Conservation (phyloP, 2,888 invertebrate species). For the Masnerella sp. region DNA sequence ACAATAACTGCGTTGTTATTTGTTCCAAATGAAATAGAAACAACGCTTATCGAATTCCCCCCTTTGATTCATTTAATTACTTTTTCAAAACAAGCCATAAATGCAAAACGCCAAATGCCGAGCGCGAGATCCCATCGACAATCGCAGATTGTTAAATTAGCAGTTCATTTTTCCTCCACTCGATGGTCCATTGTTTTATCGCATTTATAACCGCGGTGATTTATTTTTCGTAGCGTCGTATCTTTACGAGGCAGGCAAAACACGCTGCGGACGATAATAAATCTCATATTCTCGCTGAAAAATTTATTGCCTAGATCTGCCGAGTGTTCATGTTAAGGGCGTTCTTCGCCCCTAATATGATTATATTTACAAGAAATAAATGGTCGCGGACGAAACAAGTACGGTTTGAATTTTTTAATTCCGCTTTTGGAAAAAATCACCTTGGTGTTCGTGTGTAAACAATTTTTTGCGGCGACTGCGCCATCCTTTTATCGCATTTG, state of each 20-base stretch:
- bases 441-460: too few species aligned
- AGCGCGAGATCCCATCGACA: not conserved
- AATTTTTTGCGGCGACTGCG: not conserved
- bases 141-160: constrained; percentile 1
- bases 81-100: too few species aligned
- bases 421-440: too few species aligned
- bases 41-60: not conserved
- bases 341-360: too few species aligned
- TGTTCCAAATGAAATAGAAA: not conserved
- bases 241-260: constrained; percentile 13
- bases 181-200: constrained; percentile 1
- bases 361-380: too few species aligned
- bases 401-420: too few species aligned
- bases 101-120: not conserved
- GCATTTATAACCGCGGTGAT: constrained; percentile 3
- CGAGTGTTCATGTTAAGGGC: constrained; percentile 16
- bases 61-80: too few species aligned
- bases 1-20: too few species aligned
- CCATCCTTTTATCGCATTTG: not conserved
- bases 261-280: constrained; percentile 10
- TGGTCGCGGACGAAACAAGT: too few species aligned
- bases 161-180: not conserved
- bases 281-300: constrained; percentile 21
- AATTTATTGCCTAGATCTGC: constrained; percentile 16
- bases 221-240: constrained; percentile 7